Evolutionary conservation across 1,140 invertebrate species (phyloP), one percentile per base, ranked within the genome.

Genomic region (Lysiphlebus fabarum): DNA sequence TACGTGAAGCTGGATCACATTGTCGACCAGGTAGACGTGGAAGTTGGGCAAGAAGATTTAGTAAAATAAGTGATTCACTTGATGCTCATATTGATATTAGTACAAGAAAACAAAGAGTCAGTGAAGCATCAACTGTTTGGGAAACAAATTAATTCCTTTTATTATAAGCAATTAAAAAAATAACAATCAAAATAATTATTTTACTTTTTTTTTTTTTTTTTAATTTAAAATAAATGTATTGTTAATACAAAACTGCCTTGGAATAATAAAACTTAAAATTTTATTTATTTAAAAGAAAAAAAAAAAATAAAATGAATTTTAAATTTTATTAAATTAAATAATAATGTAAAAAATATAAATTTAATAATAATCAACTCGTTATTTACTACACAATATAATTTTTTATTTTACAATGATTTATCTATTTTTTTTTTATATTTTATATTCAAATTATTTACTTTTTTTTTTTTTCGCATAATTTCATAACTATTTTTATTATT

Each of bases 61-160:
- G 87, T 40, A 84, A 85, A 51, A 66, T 87, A 0, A 90, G 88
- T n/a, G 88, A 90, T 61, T 84, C 84, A 2, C 68, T 90, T 1
- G 88, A 90, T 66, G 87, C 87, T 0, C 87, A 90, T 63, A 84
- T 89, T 0, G 85, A 88, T 9, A 79, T 88, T 0, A 72, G 82
- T 0, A 78, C 81, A 9, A 72, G 81, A 12, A 83, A 77, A 37
- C 65, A 68, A 11, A 74, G 71, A 49, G 70, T 68, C 51, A 77
- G 76, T 34, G 75, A 78, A 26, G 71, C 70, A 5, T 78, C 79
- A 0, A 82, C 81, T 5, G 76, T 82, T 2, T 83, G 82, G 81
- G 80, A 83, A 67, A 72, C 77, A 5, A 77, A 26, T 26, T 26
- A 26, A 26, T 26, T n/a, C n/a, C n/a, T n/a, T n/a, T n/a, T n/a